Conservation (phyloP, 2,113 vertebrate genomes). For the Thalassarche chlororhynchos region DNA sequence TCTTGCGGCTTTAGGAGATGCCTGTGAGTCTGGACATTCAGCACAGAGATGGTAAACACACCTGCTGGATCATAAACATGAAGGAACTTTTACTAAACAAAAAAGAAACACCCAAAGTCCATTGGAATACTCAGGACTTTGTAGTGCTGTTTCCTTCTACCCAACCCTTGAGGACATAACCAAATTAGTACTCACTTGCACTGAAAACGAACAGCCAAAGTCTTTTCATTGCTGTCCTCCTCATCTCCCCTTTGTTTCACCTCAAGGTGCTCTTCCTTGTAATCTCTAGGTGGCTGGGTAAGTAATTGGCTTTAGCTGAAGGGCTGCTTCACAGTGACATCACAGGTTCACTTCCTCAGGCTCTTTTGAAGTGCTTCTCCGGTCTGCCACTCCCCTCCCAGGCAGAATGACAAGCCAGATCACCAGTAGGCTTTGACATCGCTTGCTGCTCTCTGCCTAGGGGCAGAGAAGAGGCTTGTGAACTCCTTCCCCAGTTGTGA, state of each 20-base stretch:
- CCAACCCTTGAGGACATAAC: background rate
- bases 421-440: background rate
- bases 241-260: background rate
- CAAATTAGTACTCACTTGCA: conserved; percentile 57
- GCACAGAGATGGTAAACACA: background rate
- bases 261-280: background rate
- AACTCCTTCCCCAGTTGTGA: background rate
- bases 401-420: background rate
- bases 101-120: background rate
- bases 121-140: background rate
- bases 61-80: background rate
- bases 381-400: background rate
- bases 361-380: background rate
- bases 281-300: background rate
- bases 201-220: conserved; percentile 29
- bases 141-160: background rate
- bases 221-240: background rate
- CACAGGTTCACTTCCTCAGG: background rate
- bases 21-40: background rate
- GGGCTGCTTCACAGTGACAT: background rate
- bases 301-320: background rate
- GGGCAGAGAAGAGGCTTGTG: background rate
- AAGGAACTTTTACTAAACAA: background rate
- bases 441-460: background rate
- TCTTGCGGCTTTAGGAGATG: background rate